These are phyloP conservation scores for Volucella bombylans DNA, from an alignment of 2,888 invertebrate species.

Conservation along the genomic window DNA sequence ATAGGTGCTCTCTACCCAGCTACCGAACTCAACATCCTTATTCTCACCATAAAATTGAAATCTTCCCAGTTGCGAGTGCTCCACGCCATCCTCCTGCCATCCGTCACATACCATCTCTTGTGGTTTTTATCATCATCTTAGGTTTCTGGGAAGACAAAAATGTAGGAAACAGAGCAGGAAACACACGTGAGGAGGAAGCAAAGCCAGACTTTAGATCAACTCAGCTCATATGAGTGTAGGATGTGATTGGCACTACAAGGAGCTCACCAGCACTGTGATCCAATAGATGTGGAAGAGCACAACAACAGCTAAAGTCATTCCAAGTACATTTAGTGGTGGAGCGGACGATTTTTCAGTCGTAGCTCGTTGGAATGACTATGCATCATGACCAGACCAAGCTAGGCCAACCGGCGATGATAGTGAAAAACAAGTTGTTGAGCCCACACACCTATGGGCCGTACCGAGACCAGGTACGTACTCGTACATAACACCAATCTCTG, in stretches of 20 bases:
- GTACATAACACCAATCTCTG: conserved; percentile 55
- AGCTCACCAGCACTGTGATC: conserved; percentile 40
- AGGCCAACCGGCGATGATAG: conserved; percentile 52
- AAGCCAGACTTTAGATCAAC: conserved; percentile 16
- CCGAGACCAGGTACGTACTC: conserved; percentile 44
- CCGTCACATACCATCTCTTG: background rate
- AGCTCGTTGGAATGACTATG: conserved; percentile 48
- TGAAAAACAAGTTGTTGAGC: conserved; percentile 73
- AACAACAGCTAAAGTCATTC: background rate
- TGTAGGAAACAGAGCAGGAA: conserved; percentile 60
- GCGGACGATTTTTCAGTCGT: conserved; percentile 37
- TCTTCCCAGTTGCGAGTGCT: conserved; percentile 34
- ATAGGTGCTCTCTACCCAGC: conserved; percentile 64
- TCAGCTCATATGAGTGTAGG: conserved; percentile 56
- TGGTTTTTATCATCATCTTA: conserved; percentile 28
- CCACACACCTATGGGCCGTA: conserved; percentile 66
- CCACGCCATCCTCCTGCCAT: background rate
- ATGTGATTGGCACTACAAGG: conserved; percentile 73
- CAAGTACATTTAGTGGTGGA: too few species aligned
- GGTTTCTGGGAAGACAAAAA: conserved; percentile 36
- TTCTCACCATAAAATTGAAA: conserved; percentile 72
- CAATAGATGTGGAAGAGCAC: conserved; percentile 44
- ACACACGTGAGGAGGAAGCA: conserved; percentile 42
- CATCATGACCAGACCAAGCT: conserved; percentile 43
- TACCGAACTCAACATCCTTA: conserved; percentile 68